Percentiles rank a stretch among this genome's conserved stretches.
Evolutionary conservation across 1,140 invertebrate species (phyloP).

Genomic region (Belonocnema kinseyi): DNA sequence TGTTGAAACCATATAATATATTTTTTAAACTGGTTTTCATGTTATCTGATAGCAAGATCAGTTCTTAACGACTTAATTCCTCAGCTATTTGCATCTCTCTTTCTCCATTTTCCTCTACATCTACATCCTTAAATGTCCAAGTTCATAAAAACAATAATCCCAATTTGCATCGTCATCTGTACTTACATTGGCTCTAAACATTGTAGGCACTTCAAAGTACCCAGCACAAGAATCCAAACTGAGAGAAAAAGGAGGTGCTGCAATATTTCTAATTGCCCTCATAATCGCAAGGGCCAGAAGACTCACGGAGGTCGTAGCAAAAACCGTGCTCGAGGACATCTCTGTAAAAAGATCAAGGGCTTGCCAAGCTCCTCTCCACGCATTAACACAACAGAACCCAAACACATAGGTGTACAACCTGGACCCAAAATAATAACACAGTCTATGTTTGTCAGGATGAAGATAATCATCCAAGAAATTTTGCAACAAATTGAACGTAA

Average conservation of each 20-base stretch:
- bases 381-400: conserved; percentile 87
- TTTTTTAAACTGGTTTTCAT: no score
- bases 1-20: no score
- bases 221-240: conserved; percentile 83
- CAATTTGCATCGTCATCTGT: neutral
- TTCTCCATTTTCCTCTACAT: no score
- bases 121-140: no score
- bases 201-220: conserved; percentile 89
- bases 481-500: conserved; percentile 82
- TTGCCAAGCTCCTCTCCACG: conserved; percentile 89
- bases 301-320: conserved; percentile 79
- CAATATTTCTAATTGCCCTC: conserved; percentile 84
- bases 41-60: no score
- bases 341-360: conserved; percentile 83
- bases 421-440: conserved; percentile 83
- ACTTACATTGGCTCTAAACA: conserved; percentile 86
- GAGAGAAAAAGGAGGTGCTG: conserved; percentile 87
- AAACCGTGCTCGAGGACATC: conserved; percentile 76
- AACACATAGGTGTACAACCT: conserved; percentile 85
- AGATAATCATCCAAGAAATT: conserved; percentile 78
- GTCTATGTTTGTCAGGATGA: conserved; percentile 81
- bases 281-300: conserved; percentile 81
- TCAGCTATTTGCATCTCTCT: no score
- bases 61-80: no score
- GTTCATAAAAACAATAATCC: neutral